A percentile compares a stretch with the other conserved stretches of the same genome.
These are phyloP conservation scores for Incurvaria masculella DNA, from an alignment of 2,888 invertebrate species.

Conservation along the genomic window DNA sequence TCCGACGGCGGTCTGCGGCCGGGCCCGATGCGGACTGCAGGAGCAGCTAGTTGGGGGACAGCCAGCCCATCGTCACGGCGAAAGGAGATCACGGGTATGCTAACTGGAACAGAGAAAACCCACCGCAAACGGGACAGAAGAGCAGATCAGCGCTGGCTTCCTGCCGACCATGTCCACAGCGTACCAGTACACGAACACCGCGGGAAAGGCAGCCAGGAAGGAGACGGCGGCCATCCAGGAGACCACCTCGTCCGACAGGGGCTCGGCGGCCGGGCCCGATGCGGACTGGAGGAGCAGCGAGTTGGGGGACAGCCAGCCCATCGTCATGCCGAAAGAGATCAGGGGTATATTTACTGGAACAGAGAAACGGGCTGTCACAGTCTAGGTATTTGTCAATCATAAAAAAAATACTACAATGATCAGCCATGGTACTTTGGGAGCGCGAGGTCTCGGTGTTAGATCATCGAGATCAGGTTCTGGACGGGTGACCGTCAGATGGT, in stretches of 20 bases:
- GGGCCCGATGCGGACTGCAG: slow-evolving; percentile 37
- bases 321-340: slow-evolving; percentile 46
- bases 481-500: no score
- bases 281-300: slow-evolving; percentile 36
- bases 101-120: slow-evolving; percentile 34
- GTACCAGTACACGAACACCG: slow-evolving; percentile 45
- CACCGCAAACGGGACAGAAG: slow-evolving; percentile 40
- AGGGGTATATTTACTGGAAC: slow-evolving; percentile 41
- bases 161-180: slow-evolving; percentile 43
- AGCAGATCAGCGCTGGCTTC: slow-evolving; percentile 42
- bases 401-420: no score
- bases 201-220: slow-evolving; percentile 45
- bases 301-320: slow-evolving; percentile 51
- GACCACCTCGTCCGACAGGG: slow-evolving; percentile 34
- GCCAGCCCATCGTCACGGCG: slow-evolving; percentile 49
- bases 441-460: no score
- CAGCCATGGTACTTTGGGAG: no score
- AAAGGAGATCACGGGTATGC: slow-evolving; percentile 42
- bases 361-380: no score
- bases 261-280: slow-evolving; percentile 30
- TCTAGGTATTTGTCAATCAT: no score
- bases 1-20: slow-evolving; percentile 30
- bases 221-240: slow-evolving; percentile 48
- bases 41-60: slow-evolving; percentile 44
- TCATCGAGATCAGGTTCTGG: no score